Base-by-base conservation (phyloP, 2,888 invertebrate genomes). In the Lamproptera curius region DNA sequence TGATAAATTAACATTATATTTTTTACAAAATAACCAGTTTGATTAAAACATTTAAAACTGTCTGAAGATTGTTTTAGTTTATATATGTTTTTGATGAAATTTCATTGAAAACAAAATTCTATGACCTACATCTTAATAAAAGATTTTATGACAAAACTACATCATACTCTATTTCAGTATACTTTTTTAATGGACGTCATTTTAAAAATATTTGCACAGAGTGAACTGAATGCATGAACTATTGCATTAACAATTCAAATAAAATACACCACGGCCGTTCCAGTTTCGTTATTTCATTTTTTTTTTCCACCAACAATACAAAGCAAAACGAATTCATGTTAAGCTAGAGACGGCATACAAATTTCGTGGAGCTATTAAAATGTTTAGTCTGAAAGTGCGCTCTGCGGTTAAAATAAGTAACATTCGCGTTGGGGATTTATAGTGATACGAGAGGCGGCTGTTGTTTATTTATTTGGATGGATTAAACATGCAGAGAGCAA, bases 391-490 rank as follows among this genome's bases (percentile, higher is more conserved):
- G 47, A 46, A 55, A 56, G 57, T 53, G 37, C 51, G 56, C 56
- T 53, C 53, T 58, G 58, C 57, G 54, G 45, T 57, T 55, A 65
- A 70, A 67, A 69, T 63, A 70, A 71, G 65, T 66, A 70, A 70
- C 68, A 66, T 77, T 73, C 68, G 65, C 70, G 70, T 73, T 71
- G 57, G 67, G 69, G 69, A 71, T 74, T 74, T 72, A 59, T 68
- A 70, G 70, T 73, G 77, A 78, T 74, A 75, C 68, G 64, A 65
- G 62, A 57, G 60, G 58, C 62, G 58, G 59, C 58, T 58, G 68
- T 68, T 72, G 75, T 79, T 76, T 84, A 75, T 84, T 76, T 82
- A 76, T 78, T 77, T 73, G 66, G 67, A 61, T 61, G 78, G 76
- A 78, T 83, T 79, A 75, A 77, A 72, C 70, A 68, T 62, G 70